phyloP scores from a whole-genome alignment of 2,113 vertebrate genomes.

The Sprattus sprattus region DNA sequence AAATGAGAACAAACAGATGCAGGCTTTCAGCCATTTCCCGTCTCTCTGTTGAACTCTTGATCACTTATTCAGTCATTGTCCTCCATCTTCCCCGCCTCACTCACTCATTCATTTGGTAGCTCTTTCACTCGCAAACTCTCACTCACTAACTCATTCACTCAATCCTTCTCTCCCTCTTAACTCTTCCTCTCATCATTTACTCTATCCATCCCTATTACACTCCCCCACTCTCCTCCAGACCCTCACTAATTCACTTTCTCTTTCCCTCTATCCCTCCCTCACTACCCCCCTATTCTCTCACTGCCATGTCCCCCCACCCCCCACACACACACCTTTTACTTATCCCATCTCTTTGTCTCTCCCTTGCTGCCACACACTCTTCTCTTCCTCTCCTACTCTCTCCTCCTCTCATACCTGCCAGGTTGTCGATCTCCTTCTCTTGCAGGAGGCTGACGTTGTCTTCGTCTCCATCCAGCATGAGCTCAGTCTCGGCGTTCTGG shows the following conservation, averaged over 20 bases:
- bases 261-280: not conserved
- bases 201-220: no score
- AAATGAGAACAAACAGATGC: not conserved
- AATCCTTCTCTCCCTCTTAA: not conserved
- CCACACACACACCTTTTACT: not conserved
- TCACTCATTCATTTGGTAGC: not conserved
- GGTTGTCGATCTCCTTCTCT: conserved; percentile 94
- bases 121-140: not conserved
- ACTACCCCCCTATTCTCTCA: not conserved
- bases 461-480: conserved; percentile 91
- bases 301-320: not conserved
- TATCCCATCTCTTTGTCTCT: not conserved
- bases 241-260: not conserved
- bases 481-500: conserved; percentile 86
- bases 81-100: not conserved
- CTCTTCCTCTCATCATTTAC: not conserved
- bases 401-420: conserved; percentile 79
- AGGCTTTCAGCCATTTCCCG: not conserved
- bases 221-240: not conserved
- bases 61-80: not conserved
- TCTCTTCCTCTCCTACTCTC: not conserved
- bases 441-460: conserved; percentile 90
- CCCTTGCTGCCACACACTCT: not conserved
- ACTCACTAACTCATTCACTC: not conserved
- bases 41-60: not conserved